These are phyloP conservation scores for Anser cygnoides DNA, from an alignment of 2,113 vertebrate genomes.

Conservation along the genomic window DNA sequence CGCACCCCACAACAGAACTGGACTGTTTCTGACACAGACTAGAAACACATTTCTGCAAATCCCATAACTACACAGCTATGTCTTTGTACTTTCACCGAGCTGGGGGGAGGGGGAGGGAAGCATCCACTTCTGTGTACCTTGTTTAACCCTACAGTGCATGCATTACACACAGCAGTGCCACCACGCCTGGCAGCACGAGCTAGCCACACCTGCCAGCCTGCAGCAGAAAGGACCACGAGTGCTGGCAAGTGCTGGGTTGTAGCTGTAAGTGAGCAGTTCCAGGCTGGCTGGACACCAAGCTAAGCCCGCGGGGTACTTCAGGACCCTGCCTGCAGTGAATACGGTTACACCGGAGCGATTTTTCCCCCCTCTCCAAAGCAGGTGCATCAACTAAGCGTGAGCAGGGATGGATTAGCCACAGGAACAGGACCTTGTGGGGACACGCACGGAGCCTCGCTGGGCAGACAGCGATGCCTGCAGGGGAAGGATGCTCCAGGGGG, in stretches of 20 bases:
- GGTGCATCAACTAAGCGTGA: neutral
- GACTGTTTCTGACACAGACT: neutral
- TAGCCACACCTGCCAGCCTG: neutral
- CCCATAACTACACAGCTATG: neutral
- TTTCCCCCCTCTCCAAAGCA: neutral
- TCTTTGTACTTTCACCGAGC: neutral
- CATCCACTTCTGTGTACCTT: neutral
- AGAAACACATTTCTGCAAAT: neutral
- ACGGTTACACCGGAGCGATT: neutral
- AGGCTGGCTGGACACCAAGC: fast-evolving
- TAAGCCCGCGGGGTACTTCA: neutral
- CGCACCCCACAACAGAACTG: neutral
- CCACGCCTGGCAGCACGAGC: neutral
- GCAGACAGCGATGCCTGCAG: neutral
- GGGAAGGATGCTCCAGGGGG: neutral
- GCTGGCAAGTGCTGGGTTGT: fast-evolving
- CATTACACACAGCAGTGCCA: neutral
- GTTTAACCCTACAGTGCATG: neutral
- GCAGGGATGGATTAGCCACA: neutral
- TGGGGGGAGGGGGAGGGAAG: neutral
- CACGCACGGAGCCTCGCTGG: fast-evolving
- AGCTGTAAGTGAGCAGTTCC: neutral
- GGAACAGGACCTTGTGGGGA: neutral
- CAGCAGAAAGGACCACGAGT: neutral
- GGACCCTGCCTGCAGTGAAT: neutral